Base-by-base conservation (phyloP, 2,888 invertebrate genomes). In the Anoplius nigerrimus region DNA sequence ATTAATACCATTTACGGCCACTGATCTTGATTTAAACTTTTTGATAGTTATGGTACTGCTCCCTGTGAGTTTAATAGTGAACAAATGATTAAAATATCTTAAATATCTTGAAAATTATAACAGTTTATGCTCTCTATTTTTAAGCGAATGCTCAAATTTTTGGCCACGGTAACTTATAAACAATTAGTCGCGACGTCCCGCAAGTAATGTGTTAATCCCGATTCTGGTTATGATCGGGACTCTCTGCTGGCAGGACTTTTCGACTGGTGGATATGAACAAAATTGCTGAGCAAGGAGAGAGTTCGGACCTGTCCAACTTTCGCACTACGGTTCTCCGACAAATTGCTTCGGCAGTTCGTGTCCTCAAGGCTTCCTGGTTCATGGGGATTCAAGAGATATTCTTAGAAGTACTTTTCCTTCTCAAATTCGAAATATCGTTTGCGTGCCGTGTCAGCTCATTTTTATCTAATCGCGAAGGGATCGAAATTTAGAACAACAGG, bases 291-390 rank as follows among this genome's bases (percentile, higher is more conserved):
- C 90, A 90, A 8, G 87, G 11, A 48, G 4, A 18, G 48, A 48
- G n/a, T 6, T 16, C n/a, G 48, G 48, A 48, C 5, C 48, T 34
- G 34, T 34, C 34, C 34, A 34, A 6, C 34, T 34, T 34, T 34
- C 34, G 34, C 6, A 6, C 34, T 6, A 34, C 34, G 8, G 11
- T 34, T 34, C 4, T 34, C 11, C 34, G 34, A 6, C 93, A 94
- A 79, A 92, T 97, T 62, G 93, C 94, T 20, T 90, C 90, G 0
- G 93, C 94, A 0, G 93, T 93, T 73, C 90, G 90, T 53, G 91
- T 92, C 61, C 90, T 98, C n/a, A 91, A 91, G 71, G 90, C 91
- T 18, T 89, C 91, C 76, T 96, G 94, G 92, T 92, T 93, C 78
- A 91, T 91, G 11, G 91, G 91, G 22, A 91, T 94, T 57, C 92